Conservation (phyloP, 2,113 vertebrate genomes). For the Silurus meridionalis region DNA sequence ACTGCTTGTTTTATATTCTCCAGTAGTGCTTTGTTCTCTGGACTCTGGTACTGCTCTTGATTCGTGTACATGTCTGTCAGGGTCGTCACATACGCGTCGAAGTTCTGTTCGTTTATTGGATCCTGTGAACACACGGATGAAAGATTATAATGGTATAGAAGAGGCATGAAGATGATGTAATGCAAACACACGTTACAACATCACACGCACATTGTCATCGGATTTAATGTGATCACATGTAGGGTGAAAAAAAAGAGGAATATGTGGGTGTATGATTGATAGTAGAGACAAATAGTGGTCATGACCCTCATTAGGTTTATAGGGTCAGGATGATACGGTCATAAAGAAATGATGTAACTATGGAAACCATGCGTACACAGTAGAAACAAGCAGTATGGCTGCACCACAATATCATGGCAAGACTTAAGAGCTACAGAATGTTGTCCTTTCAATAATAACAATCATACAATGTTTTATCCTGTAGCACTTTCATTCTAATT, state of each 20-base stretch:
- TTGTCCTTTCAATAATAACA: not conserved
- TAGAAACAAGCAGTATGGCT: constrained; percentile 5
- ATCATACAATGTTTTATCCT: not conserved
- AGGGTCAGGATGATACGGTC: not conserved
- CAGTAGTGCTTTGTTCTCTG: constrained; percentile 98
- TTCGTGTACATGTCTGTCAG: constrained; percentile 98
- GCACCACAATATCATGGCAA: constrained; percentile 40
- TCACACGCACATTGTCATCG: not conserved
- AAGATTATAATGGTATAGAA: constrained; percentile 1
- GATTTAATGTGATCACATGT: not conserved
- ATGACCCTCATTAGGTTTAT: not conserved
- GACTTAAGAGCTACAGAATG: not conserved
- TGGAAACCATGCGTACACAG: constrained; percentile 15
- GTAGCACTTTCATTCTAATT: not conserved
- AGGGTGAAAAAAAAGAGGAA: not conserved
- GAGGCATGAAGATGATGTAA: not conserved
- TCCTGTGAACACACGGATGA: constrained; percentile 77
- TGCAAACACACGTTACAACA: constrained; percentile 13
- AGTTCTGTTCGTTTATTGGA: constrained; percentile 98
- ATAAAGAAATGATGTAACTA: not conserved
- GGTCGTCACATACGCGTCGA: constrained; percentile 98
- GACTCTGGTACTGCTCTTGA: constrained; percentile 98
- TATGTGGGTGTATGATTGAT: not conserved
- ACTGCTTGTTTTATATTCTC: constrained; percentile 99
- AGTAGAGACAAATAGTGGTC: not conserved